Percentiles rank a stretch among this genome's conserved stretches.
These are phyloP conservation scores for Charina bottae DNA, from an alignment of 2,113 vertebrate genomes.

Conservation along the genomic window DNA sequence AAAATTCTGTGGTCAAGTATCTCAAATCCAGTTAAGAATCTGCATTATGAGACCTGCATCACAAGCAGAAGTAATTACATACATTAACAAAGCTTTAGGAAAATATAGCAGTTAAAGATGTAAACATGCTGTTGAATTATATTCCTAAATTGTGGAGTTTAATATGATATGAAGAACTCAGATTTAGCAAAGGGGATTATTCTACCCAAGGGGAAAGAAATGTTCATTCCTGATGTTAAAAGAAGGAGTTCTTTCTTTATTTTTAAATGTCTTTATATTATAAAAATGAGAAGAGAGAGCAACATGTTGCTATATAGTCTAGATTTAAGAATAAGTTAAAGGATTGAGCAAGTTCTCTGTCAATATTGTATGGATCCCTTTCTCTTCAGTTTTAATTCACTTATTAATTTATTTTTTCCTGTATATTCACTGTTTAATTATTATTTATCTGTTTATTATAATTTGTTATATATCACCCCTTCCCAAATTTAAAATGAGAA, in stretches of 20 bases:
- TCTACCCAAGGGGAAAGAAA: not conserved
- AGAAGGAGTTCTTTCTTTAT: too few species aligned
- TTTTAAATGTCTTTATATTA: not conserved
- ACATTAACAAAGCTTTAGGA: not conserved
- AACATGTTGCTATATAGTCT: too few species aligned
- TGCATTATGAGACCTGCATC: not conserved
- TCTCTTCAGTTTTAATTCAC: too few species aligned
- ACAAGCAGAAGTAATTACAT: not conserved
- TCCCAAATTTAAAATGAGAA: too few species aligned
- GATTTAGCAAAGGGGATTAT: not conserved
- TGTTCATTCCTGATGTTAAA: not conserved
- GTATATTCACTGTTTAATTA: too few species aligned
- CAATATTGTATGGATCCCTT: too few species aligned
- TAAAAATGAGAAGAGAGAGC: too few species aligned
- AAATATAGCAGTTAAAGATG: not conserved
- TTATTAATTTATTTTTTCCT: too few species aligned
- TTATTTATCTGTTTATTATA: too few species aligned
- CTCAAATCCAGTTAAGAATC: not conserved
- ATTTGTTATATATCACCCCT: too few species aligned
- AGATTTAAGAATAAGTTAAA: too few species aligned
- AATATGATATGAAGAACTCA: not conserved
- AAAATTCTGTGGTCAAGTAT: not conserved
- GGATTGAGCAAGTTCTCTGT: too few species aligned
- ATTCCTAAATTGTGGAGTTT: not conserved
- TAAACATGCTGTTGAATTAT: not conserved